phyloP scores from a whole-genome alignment of 2,888 invertebrate species.

The Fragum sueziense region DNA sequence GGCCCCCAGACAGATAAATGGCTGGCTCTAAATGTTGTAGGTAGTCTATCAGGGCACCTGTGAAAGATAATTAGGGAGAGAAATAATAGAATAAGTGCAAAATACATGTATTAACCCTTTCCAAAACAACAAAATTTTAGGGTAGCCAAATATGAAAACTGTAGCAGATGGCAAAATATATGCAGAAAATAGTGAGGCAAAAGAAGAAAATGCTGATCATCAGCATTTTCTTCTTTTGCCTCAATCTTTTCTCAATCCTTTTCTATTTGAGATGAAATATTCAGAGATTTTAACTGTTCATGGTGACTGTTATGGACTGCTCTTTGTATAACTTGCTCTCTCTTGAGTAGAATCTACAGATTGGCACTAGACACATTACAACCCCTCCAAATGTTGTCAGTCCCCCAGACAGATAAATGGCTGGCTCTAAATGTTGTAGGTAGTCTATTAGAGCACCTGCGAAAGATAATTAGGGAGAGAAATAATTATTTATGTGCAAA shows the following conservation, averaged over 20 bases:
- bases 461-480: neutral
- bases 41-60: slow-evolving; percentile 63
- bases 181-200: too few relatives aligned
- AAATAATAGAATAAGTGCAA: neutral
- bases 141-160: too few relatives aligned
- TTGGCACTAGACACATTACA: slow-evolving; percentile 57
- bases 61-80: slow-evolving; percentile 3
- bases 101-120: neutral
- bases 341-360: slow-evolving; percentile 10
- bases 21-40: slow-evolving; percentile 50
- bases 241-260: neutral
- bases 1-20: slow-evolving; percentile 54
- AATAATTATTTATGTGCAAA: neutral
- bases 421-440: neutral
- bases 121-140: too few relatives aligned
- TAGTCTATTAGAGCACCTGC: neutral
- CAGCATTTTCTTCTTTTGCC: too few relatives aligned
- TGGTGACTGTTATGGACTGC: neutral
- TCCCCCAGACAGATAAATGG: slow-evolving; percentile 52
- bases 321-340: neutral
- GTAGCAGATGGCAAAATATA: too few relatives aligned
- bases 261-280: too few relatives aligned
- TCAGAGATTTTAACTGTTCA: slow-evolving; percentile 32
- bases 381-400: slow-evolving; percentile 58
- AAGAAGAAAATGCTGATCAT: too few relatives aligned